Conservation (phyloP, 2,797 vertebrate genomes). For the Acrossocheilus wenchowensis region DNA sequence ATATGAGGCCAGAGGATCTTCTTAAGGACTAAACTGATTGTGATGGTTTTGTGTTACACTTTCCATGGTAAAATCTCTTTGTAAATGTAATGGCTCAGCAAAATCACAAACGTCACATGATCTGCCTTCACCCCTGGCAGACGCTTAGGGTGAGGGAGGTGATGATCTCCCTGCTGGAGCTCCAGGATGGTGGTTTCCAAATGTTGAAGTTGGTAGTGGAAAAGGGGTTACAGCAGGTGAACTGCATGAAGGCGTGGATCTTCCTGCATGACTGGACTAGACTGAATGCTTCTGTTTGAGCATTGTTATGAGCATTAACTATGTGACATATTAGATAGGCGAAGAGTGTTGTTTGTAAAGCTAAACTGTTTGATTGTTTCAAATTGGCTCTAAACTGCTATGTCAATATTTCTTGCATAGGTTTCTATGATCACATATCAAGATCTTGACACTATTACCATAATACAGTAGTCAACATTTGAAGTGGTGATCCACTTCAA, state of each 20-base stretch:
- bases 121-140: conserved; percentile 51
- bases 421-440: background rate
- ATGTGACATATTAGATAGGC: background rate
- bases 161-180: conserved; percentile 59
- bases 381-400: background rate
- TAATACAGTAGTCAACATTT: background rate
- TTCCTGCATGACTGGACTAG: conserved; percentile 24
- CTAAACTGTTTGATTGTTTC: background rate
- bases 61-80: background rate
- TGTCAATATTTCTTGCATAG: background rate
- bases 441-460: background rate
- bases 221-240: conserved; percentile 63
- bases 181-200: conserved; percentile 60
- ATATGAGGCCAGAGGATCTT: background rate
- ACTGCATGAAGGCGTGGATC: conserved; percentile 45
- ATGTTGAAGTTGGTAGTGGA: conserved; percentile 62
- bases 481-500: too few species aligned
- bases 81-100: background rate
- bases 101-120: background rate
- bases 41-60: background rate
- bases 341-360: background rate
- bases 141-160: conserved; percentile 57
- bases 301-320: background rate
- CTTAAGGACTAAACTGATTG: background rate
- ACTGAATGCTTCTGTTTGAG: background rate